Evolutionary conservation across 92 coral and sea anemone species (phyloP).

Genomic region (Plumapathes pennacea): DNA sequence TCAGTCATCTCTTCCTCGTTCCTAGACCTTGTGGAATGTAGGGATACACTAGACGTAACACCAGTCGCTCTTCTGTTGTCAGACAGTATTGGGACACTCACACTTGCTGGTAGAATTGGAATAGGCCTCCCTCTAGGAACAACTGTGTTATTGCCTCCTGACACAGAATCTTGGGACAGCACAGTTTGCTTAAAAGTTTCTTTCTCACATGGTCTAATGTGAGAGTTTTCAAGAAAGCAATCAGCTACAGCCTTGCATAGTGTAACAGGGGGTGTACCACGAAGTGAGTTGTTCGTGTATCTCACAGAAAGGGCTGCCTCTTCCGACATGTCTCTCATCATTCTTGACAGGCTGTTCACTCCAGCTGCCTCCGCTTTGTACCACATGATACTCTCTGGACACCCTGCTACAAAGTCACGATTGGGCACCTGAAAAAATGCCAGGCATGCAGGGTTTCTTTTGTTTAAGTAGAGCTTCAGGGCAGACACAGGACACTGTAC

Average conservation of each 20-base stretch:
- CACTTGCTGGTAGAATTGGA: too few relatives aligned
- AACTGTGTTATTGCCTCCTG: too few relatives aligned
- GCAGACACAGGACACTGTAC: conserved; percentile 75
- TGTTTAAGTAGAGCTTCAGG: conserved; percentile 63
- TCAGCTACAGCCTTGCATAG: conserved; percentile 68
- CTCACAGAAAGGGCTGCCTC: conserved; percentile 59
- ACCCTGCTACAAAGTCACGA: conserved; percentile 54
- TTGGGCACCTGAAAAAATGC: conserved; percentile 82
- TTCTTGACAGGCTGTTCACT: conserved; percentile 60
- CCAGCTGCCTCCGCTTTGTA: conserved; percentile 77
- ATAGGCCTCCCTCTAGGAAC: too few relatives aligned
- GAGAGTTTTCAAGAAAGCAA: too few relatives aligned
- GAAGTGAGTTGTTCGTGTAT: conserved; percentile 70
- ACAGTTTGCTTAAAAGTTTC: too few relatives aligned
- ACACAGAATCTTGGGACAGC: too few relatives aligned
- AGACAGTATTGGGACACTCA: too few relatives aligned
- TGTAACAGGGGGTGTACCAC: conserved; percentile 75
- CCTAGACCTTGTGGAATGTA: too few relatives aligned
- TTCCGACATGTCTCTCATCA: conserved; percentile 74
- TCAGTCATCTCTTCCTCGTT: too few relatives aligned
- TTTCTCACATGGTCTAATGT: too few relatives aligned
- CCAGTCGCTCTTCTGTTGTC: too few relatives aligned
- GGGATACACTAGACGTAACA: too few relatives aligned
- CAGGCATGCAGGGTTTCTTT: conserved; percentile 54
- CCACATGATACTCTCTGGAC: conserved; percentile 72